These are phyloP conservation scores for Poecilobothrus nobilitatus DNA, from an alignment of 2,888 invertebrate species.

Conservation along the genomic window DNA sequence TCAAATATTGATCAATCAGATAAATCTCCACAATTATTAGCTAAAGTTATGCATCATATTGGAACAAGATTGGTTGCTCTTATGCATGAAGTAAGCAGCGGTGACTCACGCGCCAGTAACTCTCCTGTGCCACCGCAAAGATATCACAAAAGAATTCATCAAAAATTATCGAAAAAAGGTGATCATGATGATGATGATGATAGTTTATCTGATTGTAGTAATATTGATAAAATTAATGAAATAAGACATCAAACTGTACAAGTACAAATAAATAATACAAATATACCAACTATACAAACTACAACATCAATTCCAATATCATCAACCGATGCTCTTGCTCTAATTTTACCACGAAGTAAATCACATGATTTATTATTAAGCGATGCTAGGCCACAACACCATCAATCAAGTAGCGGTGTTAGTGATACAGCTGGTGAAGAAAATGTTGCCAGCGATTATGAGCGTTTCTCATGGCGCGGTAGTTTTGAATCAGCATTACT, in stretches of 20 bases:
- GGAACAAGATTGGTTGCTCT: conserved; percentile 76
- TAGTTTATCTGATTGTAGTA: conserved; percentile 55
- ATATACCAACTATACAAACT: background rate
- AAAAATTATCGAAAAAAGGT: conserved; percentile 46
- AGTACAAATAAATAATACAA: background rate
- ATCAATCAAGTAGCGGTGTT: conserved; percentile 47
- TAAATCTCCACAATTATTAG: conserved; percentile 74
- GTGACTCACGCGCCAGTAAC: conserved; percentile 52
- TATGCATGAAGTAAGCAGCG: conserved; percentile 86
- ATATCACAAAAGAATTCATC: conserved; percentile 50
- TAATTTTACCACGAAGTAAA: conserved; percentile 65
- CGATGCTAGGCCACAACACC: conserved; percentile 45
- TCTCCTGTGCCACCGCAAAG: conserved; percentile 52
- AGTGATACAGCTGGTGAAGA: conserved; percentile 50
- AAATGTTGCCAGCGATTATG: conserved; percentile 77
- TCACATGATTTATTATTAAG: conserved; percentile 72
- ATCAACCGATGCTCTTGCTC: conserved; percentile 31
- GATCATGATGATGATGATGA: conserved; percentile 41
- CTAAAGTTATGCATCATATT: conserved; percentile 88
- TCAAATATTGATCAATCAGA: conserved; percentile 33
- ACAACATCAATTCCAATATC: background rate
- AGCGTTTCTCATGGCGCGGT: conserved; percentile 84
- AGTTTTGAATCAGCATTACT: conserved; percentile 86
- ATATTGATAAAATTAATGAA: conserved; percentile 37
- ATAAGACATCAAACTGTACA: conserved; percentile 28